These are phyloP conservation scores for Todiramphus saurophagus DNA, from an alignment of 2,113 vertebrate genomes.

Conservation along the genomic window DNA sequence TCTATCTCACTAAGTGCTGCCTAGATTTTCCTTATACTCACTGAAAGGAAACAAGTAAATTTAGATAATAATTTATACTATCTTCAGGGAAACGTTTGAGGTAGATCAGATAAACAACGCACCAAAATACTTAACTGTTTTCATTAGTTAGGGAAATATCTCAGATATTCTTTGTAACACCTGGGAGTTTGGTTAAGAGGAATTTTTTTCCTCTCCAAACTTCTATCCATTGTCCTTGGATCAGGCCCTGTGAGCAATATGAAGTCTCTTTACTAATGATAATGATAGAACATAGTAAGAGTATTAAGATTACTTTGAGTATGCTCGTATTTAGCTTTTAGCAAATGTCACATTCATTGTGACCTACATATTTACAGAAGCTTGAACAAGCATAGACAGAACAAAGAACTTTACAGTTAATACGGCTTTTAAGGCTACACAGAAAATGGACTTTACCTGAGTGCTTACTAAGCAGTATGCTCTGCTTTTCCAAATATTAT, in stretches of 20 bases:
- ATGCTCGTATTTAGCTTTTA: neutral
- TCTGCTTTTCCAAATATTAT: neutral
- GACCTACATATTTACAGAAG: neutral
- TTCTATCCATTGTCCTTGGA: neutral
- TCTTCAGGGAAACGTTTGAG: neutral
- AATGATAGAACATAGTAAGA: neutral
- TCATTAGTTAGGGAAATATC: neutral
- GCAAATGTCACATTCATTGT: neutral
- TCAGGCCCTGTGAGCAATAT: neutral
- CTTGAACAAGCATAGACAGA: neutral
- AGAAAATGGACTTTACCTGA: neutral
- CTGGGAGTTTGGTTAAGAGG: neutral
- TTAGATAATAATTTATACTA: neutral
- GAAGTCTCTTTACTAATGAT: neutral
- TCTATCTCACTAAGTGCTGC: neutral
- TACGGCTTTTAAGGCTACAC: accelerated
- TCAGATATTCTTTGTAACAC: neutral
- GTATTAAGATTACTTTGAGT: neutral
- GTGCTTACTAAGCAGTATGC: neutral
- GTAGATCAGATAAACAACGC: neutral
- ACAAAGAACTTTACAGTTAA: neutral
- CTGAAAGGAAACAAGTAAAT: neutral
- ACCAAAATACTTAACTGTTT: neutral
- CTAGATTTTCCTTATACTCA: neutral
- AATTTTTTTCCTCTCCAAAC: neutral